These are phyloP conservation scores for Pammene fasciana DNA, from an alignment of 2,888 invertebrate genomes.

Conservation along the genomic window DNA sequence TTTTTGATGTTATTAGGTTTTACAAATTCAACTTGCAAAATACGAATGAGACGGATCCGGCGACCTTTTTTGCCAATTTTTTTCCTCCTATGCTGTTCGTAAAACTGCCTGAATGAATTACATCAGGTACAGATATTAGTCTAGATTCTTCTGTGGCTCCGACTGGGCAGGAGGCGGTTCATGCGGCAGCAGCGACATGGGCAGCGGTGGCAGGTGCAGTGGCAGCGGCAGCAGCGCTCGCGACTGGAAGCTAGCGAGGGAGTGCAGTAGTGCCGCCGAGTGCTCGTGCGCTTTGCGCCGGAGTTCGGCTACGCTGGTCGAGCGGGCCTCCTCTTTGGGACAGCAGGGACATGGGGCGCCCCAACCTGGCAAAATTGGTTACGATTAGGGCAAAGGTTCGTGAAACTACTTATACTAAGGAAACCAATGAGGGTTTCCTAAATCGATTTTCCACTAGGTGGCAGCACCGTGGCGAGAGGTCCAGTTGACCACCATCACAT, in stretches of 20 bases:
- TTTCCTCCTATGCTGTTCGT: no score
- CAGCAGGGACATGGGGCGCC: slow-evolving; percentile 92
- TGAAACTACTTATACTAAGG: no score
- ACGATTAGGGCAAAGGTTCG: background rate
- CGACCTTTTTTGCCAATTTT: no score
- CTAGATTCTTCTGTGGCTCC: slow-evolving; percentile 68
- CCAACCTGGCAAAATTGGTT: slow-evolving; percentile 81
- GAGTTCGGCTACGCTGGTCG: slow-evolving; percentile 95
- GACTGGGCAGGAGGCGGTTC: slow-evolving; percentile 49
- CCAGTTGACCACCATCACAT: no score
- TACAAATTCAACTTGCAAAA: no score
- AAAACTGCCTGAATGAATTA: no score
- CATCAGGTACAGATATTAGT: slow-evolving; percentile 48
- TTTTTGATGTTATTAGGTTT: no score
- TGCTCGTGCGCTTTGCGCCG: slow-evolving; percentile 97
- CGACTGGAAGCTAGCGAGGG: slow-evolving; percentile 86
- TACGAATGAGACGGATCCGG: no score
- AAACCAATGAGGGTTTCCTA: no score
- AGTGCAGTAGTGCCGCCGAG: slow-evolving; percentile 92
- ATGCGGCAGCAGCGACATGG: slow-evolving; percentile 61
- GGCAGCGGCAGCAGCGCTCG: slow-evolving; percentile 80
- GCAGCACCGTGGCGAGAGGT: no score
- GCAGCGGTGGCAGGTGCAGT: slow-evolving; percentile 68
- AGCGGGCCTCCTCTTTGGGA: slow-evolving; percentile 89
- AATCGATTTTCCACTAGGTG: no score